Evolutionary conservation across 2,113 vertebrate species (phyloP).

Genomic region (Corydoras sp.): DNA sequence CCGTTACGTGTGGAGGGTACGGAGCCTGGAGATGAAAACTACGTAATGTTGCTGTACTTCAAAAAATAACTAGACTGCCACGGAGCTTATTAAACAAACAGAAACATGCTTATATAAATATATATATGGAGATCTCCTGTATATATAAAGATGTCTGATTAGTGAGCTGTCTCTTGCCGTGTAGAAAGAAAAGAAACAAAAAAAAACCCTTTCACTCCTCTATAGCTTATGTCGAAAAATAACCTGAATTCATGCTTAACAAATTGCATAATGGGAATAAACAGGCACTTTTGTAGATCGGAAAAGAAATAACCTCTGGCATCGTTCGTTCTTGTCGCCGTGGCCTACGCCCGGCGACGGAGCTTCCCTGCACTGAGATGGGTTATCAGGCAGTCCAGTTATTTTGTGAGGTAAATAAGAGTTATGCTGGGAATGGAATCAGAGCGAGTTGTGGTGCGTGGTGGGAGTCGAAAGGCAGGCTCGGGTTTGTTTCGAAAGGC

Average conservation of each 20-base stretch:
- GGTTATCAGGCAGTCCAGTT: slow-evolving; percentile 75
- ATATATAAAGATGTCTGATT: slow-evolving; percentile 77
- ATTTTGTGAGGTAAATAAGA: slow-evolving; percentile 64
- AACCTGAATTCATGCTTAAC: slow-evolving; percentile 78
- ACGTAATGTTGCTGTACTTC: slow-evolving; percentile 63
- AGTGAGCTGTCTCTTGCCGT: slow-evolving; percentile 59
- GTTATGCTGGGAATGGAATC: slow-evolving; percentile 19
- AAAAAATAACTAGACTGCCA: slow-evolving; percentile 82
- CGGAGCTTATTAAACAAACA: slow-evolving; percentile 71
- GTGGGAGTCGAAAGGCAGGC: too few species aligned
- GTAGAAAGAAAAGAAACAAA: too few species aligned
- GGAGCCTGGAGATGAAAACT: too few species aligned
- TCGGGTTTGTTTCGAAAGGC: too few species aligned
- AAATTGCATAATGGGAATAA: slow-evolving; percentile 80
- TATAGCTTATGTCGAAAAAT: slow-evolving; percentile 76
- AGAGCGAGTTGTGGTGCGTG: slow-evolving; percentile 32
- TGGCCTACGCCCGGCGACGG: slow-evolving; percentile 53
- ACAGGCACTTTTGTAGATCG: slow-evolving; percentile 78
- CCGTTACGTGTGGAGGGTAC: too few species aligned
- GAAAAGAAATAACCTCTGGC: slow-evolving; percentile 67
- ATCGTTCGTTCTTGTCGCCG: slow-evolving; percentile 49
- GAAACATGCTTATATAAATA: slow-evolving; percentile 72
- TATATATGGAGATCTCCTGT: slow-evolving; percentile 65
- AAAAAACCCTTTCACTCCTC: slow-evolving; percentile 51
- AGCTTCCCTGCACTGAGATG: slow-evolving; percentile 65